phyloP scores from a whole-genome alignment of 2,797 vertebrate genomes.

The Lepus townsendii region DNA sequence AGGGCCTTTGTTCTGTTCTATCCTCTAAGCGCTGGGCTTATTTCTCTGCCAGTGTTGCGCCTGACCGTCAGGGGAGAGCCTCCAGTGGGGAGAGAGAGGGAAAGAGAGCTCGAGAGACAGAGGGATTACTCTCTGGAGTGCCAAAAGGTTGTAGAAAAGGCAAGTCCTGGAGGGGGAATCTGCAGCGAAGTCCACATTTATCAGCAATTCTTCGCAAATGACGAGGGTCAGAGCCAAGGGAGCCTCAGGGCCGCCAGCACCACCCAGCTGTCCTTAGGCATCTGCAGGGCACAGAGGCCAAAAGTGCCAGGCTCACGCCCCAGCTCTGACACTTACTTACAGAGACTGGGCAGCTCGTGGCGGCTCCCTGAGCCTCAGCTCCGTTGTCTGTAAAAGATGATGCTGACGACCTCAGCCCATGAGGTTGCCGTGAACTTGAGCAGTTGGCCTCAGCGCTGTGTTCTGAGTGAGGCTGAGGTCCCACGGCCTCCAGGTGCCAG shows the following conservation, averaged over 20 bases:
- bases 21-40: not conserved
- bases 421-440: not conserved
- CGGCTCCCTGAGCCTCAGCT: not conserved
- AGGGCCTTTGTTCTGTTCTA: not conserved
- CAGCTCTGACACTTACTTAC: not conserved
- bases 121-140: not conserved
- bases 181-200: not conserved
- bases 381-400: not conserved
- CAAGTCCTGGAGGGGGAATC: not conserved
- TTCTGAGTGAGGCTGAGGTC: not conserved
- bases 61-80: not conserved
- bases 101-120: not conserved
- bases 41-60: not conserved
- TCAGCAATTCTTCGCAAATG: not conserved
- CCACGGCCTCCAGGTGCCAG: not conserved
- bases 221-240: not conserved
- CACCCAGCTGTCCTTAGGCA: not conserved
- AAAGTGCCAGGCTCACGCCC: not conserved
- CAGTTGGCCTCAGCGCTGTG: not conserved
- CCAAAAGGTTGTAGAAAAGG: not conserved
- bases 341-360: not conserved
- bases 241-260: fast-evolving
- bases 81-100: not conserved
- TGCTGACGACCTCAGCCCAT: not conserved
- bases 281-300: not conserved